These are phyloP conservation scores for Oxyscelio sp. DNA, from an alignment of 2,888 invertebrate species.

Conservation along the genomic window DNA sequence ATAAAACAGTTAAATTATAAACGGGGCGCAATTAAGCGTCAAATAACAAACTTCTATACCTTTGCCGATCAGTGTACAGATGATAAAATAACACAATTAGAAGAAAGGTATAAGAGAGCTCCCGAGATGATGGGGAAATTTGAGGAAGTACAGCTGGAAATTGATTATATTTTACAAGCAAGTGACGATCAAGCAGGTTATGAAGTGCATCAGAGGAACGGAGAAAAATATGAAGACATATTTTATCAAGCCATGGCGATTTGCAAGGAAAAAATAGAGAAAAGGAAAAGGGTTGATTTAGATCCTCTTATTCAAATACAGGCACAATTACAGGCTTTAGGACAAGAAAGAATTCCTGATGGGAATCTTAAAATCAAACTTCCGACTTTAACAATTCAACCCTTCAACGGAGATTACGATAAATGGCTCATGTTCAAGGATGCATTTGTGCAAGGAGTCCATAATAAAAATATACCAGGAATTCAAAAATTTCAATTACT, in stretches of 20 bases:
- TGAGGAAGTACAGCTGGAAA: not conserved
- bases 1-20: no score
- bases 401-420: slow-evolving; percentile 22
- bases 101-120: not conserved
- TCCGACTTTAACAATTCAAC: slow-evolving; percentile 14
- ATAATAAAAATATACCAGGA: slow-evolving; percentile 5
- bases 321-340: not conserved
- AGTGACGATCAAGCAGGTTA: not conserved
- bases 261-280: not conserved
- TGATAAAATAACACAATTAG: not conserved
- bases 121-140: not conserved
- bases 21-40: no score
- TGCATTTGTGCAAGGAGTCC: not conserved
- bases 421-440: slow-evolving; percentile 33
- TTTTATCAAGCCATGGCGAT: not conserved
- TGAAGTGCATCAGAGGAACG: not conserved
- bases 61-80: no score
- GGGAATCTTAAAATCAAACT: not conserved
- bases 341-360: no score
- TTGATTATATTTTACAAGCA: not conserved
- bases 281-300: not conserved
- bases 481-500: slow-evolving; percentile 23
- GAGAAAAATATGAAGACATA: not conserved
- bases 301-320: not conserved
- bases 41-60: no score